Evolutionary conservation across 1,140 invertebrate genomes (phyloP).

Genomic region (Amyelois transitella): DNA sequence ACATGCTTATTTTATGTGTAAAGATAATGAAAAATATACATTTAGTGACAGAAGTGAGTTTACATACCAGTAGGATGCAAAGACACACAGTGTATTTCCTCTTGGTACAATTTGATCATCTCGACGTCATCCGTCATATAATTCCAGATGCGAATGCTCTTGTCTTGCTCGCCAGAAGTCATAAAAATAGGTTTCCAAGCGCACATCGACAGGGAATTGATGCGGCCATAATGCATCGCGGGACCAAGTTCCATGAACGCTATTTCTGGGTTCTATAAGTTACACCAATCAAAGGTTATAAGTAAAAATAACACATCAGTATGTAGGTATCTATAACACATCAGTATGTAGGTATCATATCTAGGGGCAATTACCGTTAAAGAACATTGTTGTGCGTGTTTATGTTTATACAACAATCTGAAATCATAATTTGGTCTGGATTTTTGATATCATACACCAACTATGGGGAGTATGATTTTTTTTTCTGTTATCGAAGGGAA

Average conservation of each 20-base stretch:
- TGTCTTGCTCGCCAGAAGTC: conserved; percentile 86
- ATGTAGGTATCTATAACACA: too few relatives aligned
- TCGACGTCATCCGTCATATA: conserved; percentile 87
- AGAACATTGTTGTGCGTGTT: too few relatives aligned
- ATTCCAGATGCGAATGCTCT: conserved; percentile 92
- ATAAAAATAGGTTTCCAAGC: conserved; percentile 92
- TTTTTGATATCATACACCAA: too few relatives aligned
- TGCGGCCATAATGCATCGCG: conserved; percentile 85
- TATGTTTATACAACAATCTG: too few relatives aligned
- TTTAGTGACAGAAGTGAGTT: background rate
- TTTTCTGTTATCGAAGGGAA: too few relatives aligned
- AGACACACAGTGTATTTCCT: conserved; percentile 85
- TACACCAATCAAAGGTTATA: background rate
- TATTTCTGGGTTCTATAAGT: conserved; percentile 62
- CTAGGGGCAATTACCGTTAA: too few relatives aligned
- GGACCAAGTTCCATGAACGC: conserved; percentile 78
- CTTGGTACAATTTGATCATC: conserved; percentile 86
- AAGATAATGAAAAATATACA: too few relatives aligned
- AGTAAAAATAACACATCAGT: background rate
- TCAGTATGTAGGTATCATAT: too few relatives aligned
- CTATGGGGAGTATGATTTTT: too few relatives aligned
- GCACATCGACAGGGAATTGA: conserved; percentile 87
- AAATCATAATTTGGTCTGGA: too few relatives aligned
- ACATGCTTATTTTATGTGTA: too few relatives aligned
- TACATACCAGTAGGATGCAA: conserved; percentile 83